phyloP scores from a whole-genome alignment of 2,888 invertebrate genomes.

The Caenorhabditis sp. region DNA sequence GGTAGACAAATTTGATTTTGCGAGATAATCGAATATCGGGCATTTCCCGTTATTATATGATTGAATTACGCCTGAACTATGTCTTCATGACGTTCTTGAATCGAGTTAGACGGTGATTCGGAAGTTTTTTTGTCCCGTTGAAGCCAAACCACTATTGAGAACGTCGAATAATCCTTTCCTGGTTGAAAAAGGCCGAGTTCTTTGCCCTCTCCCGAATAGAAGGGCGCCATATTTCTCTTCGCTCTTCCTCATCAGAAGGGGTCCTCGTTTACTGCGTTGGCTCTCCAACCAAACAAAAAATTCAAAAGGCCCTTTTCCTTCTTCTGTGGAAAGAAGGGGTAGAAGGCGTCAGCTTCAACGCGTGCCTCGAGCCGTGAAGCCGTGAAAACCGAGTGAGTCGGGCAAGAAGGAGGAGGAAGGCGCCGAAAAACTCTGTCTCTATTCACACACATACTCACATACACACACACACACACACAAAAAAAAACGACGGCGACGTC shows the following conservation, averaged over 20 bases:
- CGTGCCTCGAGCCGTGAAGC: too few relatives aligned
- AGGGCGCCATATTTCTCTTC: constrained; percentile 9
- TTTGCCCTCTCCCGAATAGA: constrained; percentile 40
- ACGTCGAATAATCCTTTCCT: neutral
- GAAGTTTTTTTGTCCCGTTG: too few relatives aligned
- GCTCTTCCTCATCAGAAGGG: constrained; percentile 28
- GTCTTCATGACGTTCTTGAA: too few relatives aligned
- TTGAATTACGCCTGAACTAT: too few relatives aligned
- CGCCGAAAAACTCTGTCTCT: neutral
- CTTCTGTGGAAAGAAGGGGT: constrained; percentile 11
- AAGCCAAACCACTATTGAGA: too few relatives aligned
- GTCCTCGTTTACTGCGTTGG: neutral
- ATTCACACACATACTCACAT: neutral
- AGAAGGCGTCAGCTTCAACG: constrained; percentile 48
- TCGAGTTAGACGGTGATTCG: too few relatives aligned
- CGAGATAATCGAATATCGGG: too few relatives aligned
- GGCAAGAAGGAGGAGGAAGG: neutral
- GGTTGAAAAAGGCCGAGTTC: neutral
- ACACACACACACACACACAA: neutral
- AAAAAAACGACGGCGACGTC: neutral
- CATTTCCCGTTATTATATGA: too few relatives aligned
- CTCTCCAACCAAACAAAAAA: constrained; percentile 39
- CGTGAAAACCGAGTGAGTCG: constrained; percentile 16
- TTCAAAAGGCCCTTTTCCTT: constrained; percentile 37
- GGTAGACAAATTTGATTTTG: too few relatives aligned